Percentiles rank a stretch among this genome's conserved stretches.
These are phyloP conservation scores for Hyles euphorbiae DNA, from an alignment of 1,140 invertebrate genomes.

Conservation along the genomic window DNA sequence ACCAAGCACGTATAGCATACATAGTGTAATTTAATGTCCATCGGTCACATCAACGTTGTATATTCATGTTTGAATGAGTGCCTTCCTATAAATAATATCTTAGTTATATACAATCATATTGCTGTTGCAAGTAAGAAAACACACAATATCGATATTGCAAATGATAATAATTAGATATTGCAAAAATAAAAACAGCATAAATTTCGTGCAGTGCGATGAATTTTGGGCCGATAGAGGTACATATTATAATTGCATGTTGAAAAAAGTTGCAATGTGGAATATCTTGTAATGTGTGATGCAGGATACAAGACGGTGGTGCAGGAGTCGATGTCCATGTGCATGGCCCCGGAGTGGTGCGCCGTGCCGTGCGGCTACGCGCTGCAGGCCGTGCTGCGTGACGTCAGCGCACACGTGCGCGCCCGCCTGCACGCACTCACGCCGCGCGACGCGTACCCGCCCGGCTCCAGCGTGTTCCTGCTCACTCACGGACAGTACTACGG, in stretches of 20 bases:
- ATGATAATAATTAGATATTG: no score
- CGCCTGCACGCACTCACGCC: constrained; percentile 72
- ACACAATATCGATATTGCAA: no score
- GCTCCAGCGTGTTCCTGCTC: constrained; percentile 84
- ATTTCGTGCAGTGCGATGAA: no score
- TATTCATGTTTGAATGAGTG: no score
- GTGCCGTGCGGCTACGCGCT: constrained; percentile 78
- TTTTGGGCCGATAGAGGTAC: no score
- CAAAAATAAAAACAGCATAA: no score
- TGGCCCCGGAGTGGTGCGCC: constrained; percentile 83
- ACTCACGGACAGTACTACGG: constrained; percentile 87
- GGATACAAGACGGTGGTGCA: constrained; percentile 64
- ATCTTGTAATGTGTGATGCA: constrained; percentile 15
- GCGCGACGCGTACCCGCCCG: constrained; percentile 83
- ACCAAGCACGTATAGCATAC: no score
- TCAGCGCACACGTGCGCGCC: constrained; percentile 75
- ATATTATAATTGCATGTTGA: background rate
- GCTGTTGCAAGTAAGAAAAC: no score
- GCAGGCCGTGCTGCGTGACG: constrained; percentile 78
- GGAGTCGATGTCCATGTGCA: constrained; percentile 75
- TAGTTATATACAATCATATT: no score
- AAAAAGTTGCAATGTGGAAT: background rate
- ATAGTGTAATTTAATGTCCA: no score
- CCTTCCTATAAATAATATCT: no score
- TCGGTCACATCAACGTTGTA: no score